Conservation (phyloP, 2,888 invertebrate genomes). For the Tipula confusa region DNA sequence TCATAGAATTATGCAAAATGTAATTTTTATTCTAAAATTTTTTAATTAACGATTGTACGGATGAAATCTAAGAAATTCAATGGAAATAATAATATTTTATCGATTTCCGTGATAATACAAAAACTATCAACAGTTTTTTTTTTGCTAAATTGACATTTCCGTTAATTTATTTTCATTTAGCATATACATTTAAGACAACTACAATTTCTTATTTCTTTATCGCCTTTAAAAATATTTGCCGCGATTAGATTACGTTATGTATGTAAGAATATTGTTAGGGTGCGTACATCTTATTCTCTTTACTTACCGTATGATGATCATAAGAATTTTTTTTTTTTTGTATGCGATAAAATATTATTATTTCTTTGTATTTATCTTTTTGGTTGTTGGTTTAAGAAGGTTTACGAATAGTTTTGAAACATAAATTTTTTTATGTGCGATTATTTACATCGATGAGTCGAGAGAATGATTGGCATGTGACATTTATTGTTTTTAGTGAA, state of each 20-base stretch:
- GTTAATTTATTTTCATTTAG: constrained; percentile 9
- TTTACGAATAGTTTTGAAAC: background rate
- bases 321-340: background rate
- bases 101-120: background rate
- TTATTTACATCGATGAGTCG: background rate
- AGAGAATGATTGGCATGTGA: background rate
- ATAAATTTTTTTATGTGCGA: background rate
- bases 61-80: background rate
- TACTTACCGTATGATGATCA: background rate
- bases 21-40: background rate
- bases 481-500: background rate
- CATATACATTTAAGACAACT: background rate
- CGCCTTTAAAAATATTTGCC: background rate
- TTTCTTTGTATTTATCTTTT: background rate
- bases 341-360: constrained; percentile 12
- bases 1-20: background rate
- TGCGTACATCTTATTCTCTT: background rate
- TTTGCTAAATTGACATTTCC: constrained; percentile 9
- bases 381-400: background rate
- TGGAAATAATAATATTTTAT: background rate
- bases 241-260: constrained; percentile 14
- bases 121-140: background rate
- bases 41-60: background rate
- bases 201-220: background rate
- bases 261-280: background rate